These are phyloP conservation scores for Cheirogaleus medius DNA, from an alignment of 2,113 vertebrate species.

Conservation along the genomic window DNA sequence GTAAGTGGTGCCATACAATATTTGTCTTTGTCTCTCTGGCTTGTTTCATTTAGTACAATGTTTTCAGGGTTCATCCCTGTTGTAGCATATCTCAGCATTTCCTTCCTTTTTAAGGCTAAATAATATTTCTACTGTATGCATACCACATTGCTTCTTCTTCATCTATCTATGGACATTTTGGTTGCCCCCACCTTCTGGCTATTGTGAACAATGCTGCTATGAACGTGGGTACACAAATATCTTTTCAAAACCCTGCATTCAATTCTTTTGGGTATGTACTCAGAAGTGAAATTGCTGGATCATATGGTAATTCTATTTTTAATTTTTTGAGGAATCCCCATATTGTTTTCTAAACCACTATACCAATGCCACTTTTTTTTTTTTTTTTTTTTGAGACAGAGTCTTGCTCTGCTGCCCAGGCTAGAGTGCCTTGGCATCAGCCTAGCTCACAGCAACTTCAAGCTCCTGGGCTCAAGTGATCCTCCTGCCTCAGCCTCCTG, in stretches of 20 bases:
- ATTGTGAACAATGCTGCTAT: background rate
- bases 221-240: background rate
- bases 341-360: background rate
- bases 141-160: background rate
- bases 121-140: background rate
- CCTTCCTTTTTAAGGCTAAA: background rate
- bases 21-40: background rate
- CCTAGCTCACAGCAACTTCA: too few species aligned
- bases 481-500: too few species aligned
- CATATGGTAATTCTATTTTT: background rate
- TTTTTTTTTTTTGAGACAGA: too few species aligned
- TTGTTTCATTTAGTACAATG: background rate
- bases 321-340: background rate
- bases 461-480: too few species aligned
- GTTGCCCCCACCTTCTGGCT: background rate
- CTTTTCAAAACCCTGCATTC: background rate
- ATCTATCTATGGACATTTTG: background rate
- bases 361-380: background rate
- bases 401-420: too few species aligned
- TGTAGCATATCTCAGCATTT: background rate
- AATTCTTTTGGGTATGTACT: background rate
- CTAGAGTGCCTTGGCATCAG: too few species aligned
- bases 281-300: background rate
- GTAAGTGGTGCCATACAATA: background rate
- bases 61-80: background rate